Evolutionary conservation across 2,888 invertebrate species (phyloP), one percentile per base, ranked within the genome.

Genomic region (Lasioglossum figueresi): DNA sequence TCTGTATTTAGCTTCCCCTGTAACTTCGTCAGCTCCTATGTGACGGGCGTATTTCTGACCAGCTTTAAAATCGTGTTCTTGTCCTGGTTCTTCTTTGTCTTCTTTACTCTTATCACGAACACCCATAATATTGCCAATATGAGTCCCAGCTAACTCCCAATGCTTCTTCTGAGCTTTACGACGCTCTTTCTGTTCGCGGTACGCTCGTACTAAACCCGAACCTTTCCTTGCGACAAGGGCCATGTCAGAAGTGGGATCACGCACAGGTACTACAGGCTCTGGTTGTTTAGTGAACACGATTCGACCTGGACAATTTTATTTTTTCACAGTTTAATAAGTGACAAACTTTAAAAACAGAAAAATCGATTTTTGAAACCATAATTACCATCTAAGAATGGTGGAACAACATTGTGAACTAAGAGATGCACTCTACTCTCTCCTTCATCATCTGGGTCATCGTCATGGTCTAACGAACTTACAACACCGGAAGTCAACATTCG

Each of bases 251-350:
- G 99, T 99, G 0, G 99, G 98, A 95, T 99, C 99, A 94, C 97
- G 97, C 48, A 99, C 98, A 23, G 99, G 99, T 93, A 99, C 97
- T n/a, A 99, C 99, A 1, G 99, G 99, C 94, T 99, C 99, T 0
- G 99, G 99, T 95, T 99, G 99, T 93, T 99, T 99, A 0, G 99
- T 99, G 95, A 99, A 99, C 0, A 99, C 99, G 90, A 99, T 99
- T 80, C 99, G 96, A 0, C 94, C 93, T 94, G 83, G 85, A 75
- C 6, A 76, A 74, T 66, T 52, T 40, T 0, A 31, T 43, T 71
- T 78, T 23, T 59, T 31, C 12, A 75, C 48, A 48, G 31, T 40
- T n/a, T 16, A 43, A 23, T 73, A 37, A 5, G 16, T 16, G 4
- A 23, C 23, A 56, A 66, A 56, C 19, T n/a, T 37, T 37, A 4